Base-by-base conservation (phyloP, 2,888 invertebrate genomes). In the Calliphora vomitoria region DNA sequence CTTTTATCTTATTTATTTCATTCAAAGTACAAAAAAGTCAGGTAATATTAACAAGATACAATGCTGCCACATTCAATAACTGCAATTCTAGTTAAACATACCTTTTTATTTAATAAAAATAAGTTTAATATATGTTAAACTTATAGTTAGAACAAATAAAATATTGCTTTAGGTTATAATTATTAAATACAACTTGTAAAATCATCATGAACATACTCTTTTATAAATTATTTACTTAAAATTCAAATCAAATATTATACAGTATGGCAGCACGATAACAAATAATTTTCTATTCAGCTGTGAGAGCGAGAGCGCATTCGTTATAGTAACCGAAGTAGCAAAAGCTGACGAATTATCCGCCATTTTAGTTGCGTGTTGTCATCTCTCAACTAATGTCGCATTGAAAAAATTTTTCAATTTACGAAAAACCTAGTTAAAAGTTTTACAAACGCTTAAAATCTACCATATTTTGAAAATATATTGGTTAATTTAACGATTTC, bases 291-390 rank as follows among this genome's bases (percentile, higher is more conserved):
- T 5, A 66, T 64, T 76, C 64, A 13, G 50, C 64, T 13, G 76
- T 38, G 38, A 74, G 35, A 18, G 8, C 10, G 11, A 18, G 13
- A 18, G 44, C 15, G 11, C 8, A 38, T 44, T 44, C 13, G 50
- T 53, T 10, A n/a, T 74, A 41, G 55, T 66, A 78, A 53, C 50
- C 64, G 72, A 72, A 64, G 58, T 64, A 64, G 18, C 15, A 8
- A 66, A 50, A 55, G 41, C 47, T 71, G 82, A 83, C 68, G 88
- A 90, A 90, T 88, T 88, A 87, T 89, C 91, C 91, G 92, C 92
- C 92, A 92, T 92, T 91, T 92, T 92, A 92, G 91, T 91, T 92
- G 92, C 91, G 92, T 92, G 91, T 91, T 91, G 91, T 91, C 91
- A 90, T 89, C 90, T 91, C 90, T 90, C 87, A 90, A 86, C 90